Evolutionary conservation across 2,113 vertebrate species (phyloP), one percentile per base, ranked within the genome.

Genomic region (Corvus hawaiiensis): DNA sequence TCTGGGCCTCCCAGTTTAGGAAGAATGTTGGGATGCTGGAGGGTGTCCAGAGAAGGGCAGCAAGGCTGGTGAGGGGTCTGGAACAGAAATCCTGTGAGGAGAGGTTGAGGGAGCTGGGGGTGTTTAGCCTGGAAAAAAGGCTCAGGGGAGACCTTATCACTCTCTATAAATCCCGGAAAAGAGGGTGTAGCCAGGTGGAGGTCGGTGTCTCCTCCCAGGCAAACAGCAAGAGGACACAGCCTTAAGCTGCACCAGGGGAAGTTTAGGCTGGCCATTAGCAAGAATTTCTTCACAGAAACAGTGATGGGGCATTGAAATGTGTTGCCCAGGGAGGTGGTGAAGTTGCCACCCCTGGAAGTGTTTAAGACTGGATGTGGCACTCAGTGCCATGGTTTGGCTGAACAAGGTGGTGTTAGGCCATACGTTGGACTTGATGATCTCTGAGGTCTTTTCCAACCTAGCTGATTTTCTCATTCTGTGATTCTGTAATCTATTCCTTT

Each of bases 291-390:
- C 46, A 16, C 35, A 71, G 24, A n/a, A n/a, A 14, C 15, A 6
- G 15, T 43, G 20, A 43, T 10, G 21, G 30, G 24, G 32, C 55
- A 51, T 13, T 24, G 55, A 10, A 43, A 43, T 12, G 10, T 10
- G 17, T 12, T 51, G 32, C 24, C 24, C 66, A 61, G 35, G 30
- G 19, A 43, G 9, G 24, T 16, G 67, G 32, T 35, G 19, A 27
- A 32, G 26, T 44, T 6, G 10, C 20, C 1, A 1, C 5, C 0
- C 1, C 16, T 62, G 56, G 26, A 35, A 33, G 6, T 35, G 37
- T 35, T 52, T 10, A 23, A 35, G 55, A 13, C 19, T 51, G 66
- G 79, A 43, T 4, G 9, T 52, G 46, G 22, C 20, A 19, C 10
- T 83, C 7, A 10, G 26, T 26, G 32, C 26, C 32, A 9, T 21